These are phyloP conservation scores for Corydoras sp. DNA, from an alignment of 2,113 vertebrate species.

Conservation along the genomic window DNA sequence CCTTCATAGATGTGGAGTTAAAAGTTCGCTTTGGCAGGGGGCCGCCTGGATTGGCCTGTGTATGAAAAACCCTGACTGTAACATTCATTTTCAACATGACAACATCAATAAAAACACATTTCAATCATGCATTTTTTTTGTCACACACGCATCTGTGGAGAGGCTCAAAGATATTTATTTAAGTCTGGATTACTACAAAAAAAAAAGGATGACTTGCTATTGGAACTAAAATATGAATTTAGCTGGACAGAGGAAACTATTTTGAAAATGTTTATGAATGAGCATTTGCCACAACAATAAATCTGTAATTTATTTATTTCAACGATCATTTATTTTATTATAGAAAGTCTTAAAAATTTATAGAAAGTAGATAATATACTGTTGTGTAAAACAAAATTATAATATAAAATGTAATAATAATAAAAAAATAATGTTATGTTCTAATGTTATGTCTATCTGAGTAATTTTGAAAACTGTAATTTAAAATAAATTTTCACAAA, in stretches of 20 bases:
- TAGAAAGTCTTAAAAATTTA: too few relatives aligned
- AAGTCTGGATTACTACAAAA: not conserved
- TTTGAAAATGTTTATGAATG: not conserved
- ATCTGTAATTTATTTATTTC: too few relatives aligned
- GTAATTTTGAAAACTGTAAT: too few relatives aligned
- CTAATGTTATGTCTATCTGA: too few relatives aligned
- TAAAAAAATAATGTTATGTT: too few relatives aligned
- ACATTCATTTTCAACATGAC: constrained; percentile 39
- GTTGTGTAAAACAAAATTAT: too few relatives aligned
- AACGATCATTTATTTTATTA: too few relatives aligned
- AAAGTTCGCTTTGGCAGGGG: constrained; percentile 38
- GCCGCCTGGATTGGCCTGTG: constrained; percentile 32
- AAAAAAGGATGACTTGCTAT: not conserved
- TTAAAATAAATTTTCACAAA: not conserved
- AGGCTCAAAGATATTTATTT: constrained; percentile 1
- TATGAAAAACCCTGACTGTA: constrained; percentile 20
- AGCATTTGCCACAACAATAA: too few relatives aligned
- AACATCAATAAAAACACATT: constrained; percentile 34
- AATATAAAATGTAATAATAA: too few relatives aligned
- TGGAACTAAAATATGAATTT: not conserved
- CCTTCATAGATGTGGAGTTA: constrained; percentile 39
- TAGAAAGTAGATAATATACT: too few relatives aligned
- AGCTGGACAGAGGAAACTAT: not conserved
- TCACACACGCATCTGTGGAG: not conserved
- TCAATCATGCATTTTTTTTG: constrained; percentile 26